phyloP scores from a whole-genome alignment of 2,888 invertebrate genomes.

The Biston stratarius region DNA sequence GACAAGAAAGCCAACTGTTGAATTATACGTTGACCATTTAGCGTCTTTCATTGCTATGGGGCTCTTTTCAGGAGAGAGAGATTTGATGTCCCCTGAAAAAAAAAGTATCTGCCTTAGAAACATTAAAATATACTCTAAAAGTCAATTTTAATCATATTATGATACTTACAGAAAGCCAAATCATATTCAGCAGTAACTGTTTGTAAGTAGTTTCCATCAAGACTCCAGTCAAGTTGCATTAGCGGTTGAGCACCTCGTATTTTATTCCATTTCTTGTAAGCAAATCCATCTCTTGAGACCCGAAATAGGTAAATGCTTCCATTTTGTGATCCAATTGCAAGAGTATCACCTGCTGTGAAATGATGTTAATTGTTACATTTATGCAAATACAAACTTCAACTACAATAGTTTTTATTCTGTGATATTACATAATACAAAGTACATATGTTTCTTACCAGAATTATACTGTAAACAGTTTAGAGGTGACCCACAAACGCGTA shows the following conservation, averaged over 20 bases:
- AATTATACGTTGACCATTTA: conserved; percentile 95
- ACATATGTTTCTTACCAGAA: conserved; percentile 87
- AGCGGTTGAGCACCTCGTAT: conserved; percentile 94
- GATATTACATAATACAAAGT: neutral
- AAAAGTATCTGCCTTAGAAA: conserved; percentile 27
- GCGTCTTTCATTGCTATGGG: conserved; percentile 96
- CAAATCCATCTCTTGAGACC: conserved; percentile 95
- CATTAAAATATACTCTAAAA: neutral
- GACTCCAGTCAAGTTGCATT: conserved; percentile 96
- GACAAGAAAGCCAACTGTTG: conserved; percentile 94
- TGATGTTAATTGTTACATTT: conserved; percentile 15
- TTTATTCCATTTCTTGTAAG: conserved; percentile 95
- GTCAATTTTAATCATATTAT: neutral
- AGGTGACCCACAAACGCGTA: conserved; percentile 95
- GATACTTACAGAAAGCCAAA: conserved; percentile 92
- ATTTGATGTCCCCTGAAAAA: conserved; percentile 95
- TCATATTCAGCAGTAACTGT: conserved; percentile 96
- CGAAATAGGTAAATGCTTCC: conserved; percentile 91
- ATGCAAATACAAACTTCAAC: neutral
- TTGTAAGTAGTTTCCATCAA: conserved; percentile 94
- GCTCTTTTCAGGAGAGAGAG: conserved; percentile 94
- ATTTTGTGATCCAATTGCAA: conserved; percentile 96
- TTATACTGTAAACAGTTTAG: conserved; percentile 95
- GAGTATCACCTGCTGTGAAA: conserved; percentile 92
- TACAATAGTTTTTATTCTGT: too few species aligned